Base-by-base conservation (phyloP, 2,113 vertebrate species). In the Tautogolabrus adspersus region DNA sequence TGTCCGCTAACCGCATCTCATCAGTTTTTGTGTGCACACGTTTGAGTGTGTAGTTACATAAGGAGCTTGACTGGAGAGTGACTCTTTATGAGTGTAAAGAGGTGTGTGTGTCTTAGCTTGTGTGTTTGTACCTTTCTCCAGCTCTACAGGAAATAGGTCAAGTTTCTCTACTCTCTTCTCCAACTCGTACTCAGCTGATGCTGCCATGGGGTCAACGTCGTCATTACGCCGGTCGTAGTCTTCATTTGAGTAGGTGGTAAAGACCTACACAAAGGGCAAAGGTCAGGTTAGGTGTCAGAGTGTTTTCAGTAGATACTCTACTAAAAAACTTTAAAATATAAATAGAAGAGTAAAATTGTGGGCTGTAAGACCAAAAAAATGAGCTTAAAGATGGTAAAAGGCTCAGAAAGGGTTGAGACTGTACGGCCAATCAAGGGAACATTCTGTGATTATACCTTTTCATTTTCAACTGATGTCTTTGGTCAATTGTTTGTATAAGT, bases 191-290 rank as follows among this genome's bases (percentile, higher is more conserved):
- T 99, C 97, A 0, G 97, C 97, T 0, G 97, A 99, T 7, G 97
- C 97, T 0, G 97, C 97, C 97, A 98, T 98, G 62, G 97, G 97
- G 66, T 98, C 97, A 1, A 99, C 97, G 0, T 99, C 97, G 54
- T 98, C 97, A 1, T 99, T 99, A 3, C 97, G 96, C 0, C 97
- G 94, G 75, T 98, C 97, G 0, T 99, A 99, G 68, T 98, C 97
- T 75, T 99, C 96, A 0, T 99, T 99, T 56, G 95, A 98, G 84
- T 98, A 98, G 54, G 97, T 98, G 88, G 96, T 97, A 91, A 98
- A 99, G 80, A 99, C 97, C 97, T 99, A 79, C 0, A 40, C 10
- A 49, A 1, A 37, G 52, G 58, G 10, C 13, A 77, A 26, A 70
- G 77, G 30, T 34, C 30, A 34, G 54, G 66, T 16, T 72, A 63